Conservation (phyloP, 2,888 invertebrate species). For the Brachypalpus laphriformis region DNA sequence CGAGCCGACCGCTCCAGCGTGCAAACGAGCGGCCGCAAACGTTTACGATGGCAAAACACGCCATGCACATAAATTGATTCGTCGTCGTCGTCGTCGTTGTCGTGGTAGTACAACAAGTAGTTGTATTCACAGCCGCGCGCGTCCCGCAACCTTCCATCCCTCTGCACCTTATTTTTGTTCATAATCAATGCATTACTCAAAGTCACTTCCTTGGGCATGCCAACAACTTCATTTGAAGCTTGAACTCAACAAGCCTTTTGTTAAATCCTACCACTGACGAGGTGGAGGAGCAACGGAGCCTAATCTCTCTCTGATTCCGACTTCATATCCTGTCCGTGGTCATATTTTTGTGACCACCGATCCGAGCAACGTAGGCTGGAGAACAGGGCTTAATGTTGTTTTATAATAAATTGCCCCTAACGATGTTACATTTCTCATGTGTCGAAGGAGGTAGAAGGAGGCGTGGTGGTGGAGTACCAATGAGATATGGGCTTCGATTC, state of each 20-base stretch:
- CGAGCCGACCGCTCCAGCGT: constrained; percentile 55
- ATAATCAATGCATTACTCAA: constrained; percentile 79
- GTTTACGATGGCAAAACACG: constrained; percentile 76
- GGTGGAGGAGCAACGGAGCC: constrained; percentile 23
- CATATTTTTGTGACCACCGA: constrained; percentile 77
- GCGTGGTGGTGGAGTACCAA: constrained; percentile 67
- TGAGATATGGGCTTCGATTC: constrained; percentile 70
- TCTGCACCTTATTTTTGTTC: constrained; percentile 79
- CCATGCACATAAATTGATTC: constrained; percentile 75
- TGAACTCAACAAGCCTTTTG: constrained; percentile 71
- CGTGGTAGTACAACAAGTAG: too few relatives aligned
- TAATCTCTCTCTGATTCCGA: constrained; percentile 76
- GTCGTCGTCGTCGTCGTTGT: constrained; percentile 72
- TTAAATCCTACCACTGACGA: constrained; percentile 51
- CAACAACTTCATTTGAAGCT: constrained; percentile 79
- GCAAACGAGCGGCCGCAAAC: constrained; percentile 70
- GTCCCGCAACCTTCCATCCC: constrained; percentile 76
- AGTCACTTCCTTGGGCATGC: constrained; percentile 76
- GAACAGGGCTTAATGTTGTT: constrained; percentile 75
- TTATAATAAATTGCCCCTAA: constrained; percentile 83
- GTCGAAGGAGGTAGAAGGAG: constrained; percentile 74
- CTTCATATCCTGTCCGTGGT: constrained; percentile 81
- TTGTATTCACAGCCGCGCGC: constrained; percentile 30
- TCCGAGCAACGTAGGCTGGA: constrained; percentile 52
- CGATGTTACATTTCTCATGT: constrained; percentile 82